A percentile compares a stretch with the other conserved stretches of the same genome.
Evolutionary conservation across 92 coral and sea anemone genomes (phyloP).

Genomic region (Galaxea fascicularis): DNA sequence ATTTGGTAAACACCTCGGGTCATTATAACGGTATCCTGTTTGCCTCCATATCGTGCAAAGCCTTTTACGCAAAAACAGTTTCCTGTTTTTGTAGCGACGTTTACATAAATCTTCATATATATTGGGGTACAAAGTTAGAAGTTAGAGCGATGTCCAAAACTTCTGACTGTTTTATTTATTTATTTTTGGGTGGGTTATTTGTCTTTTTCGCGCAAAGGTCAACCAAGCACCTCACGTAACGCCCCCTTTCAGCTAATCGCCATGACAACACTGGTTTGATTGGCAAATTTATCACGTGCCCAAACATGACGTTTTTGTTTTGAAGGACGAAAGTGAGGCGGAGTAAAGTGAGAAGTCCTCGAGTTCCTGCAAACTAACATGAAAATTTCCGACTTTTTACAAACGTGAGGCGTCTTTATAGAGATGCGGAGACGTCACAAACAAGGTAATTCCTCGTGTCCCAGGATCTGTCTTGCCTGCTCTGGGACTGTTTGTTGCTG

Average conservation of each 20-base stretch:
- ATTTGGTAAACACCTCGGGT: too few species aligned
- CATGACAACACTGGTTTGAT: constrained; percentile 29
- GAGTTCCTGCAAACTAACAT: constrained; percentile 75
- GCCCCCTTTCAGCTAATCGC: constrained; percentile 23
- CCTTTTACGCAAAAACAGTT: too few species aligned
- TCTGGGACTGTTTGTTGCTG: constrained; percentile 59
- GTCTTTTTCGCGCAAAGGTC: neutral
- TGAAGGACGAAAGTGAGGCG: constrained; percentile 90
- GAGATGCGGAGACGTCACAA: constrained; percentile 90
- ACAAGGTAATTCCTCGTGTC: constrained; percentile 65
- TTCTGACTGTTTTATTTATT: neutral
- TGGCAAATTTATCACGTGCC: constrained; percentile 83
- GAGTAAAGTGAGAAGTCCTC: constrained; percentile 86
- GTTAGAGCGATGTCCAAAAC: neutral
- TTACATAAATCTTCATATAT: too few species aligned
- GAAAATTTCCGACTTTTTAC: constrained; percentile 70
- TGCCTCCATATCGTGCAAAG: too few species aligned
- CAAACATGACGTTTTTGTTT: constrained; percentile 97
- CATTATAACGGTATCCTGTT: too few species aligned
- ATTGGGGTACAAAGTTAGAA: too few species aligned
- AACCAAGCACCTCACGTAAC: neutral
- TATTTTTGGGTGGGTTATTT: neutral
- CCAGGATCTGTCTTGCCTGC: constrained; percentile 33
- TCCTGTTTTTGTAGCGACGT: too few species aligned
- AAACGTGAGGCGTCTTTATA: constrained; percentile 66